phyloP scores from a whole-genome alignment of 1,140 invertebrate genomes.

The Ostrea edulis region DNA sequence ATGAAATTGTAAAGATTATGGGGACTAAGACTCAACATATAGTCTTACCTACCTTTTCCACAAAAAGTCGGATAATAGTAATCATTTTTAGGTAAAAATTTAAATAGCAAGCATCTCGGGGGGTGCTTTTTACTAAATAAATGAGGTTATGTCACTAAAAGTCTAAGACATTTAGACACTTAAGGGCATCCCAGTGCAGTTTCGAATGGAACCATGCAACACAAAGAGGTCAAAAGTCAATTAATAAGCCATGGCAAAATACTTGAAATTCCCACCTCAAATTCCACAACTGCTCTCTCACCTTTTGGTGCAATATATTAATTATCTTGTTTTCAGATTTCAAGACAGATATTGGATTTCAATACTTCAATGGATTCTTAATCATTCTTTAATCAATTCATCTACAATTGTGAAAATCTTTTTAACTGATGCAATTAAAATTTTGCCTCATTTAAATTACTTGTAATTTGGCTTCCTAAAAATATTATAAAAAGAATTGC shows the following conservation, averaged over 20 bases:
- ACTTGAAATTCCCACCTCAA: background rate
- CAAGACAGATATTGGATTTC: background rate
- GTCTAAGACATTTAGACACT: background rate
- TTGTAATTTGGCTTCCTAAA: no score
- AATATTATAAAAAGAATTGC: background rate
- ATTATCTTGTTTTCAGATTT: background rate
- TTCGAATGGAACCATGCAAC: background rate
- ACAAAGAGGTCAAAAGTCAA: background rate
- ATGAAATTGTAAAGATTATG: conserved; percentile 26
- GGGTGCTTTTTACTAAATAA: background rate
- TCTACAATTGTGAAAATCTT: background rate
- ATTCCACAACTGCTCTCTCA: background rate
- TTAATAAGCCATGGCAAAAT: background rate
- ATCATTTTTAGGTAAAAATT: conserved; percentile 25
- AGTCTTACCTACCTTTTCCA: background rate
- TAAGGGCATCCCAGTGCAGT: background rate
- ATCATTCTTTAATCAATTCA: background rate
- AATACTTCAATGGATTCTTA: background rate
- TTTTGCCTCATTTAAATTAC: background rate
- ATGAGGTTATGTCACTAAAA: background rate
- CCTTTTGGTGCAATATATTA: background rate
- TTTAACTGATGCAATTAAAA: background rate
- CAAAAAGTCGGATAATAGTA: background rate
- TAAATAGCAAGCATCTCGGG: background rate
- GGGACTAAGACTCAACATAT: background rate